Conservation (phyloP, 2,888 invertebrate species). For the Alloscopus bannaensis region DNA sequence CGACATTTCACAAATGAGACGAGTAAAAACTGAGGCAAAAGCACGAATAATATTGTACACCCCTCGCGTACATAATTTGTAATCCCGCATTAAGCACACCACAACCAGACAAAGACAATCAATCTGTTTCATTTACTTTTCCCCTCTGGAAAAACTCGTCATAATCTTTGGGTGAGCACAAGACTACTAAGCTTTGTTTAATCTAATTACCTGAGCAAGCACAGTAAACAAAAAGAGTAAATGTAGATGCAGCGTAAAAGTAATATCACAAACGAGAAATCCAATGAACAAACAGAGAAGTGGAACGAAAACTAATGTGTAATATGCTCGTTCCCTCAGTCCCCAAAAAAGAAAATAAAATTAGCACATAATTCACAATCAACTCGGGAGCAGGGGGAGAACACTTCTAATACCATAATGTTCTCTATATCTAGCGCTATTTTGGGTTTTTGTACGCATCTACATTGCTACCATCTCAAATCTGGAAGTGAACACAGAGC, state of each 20-base stretch:
- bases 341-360: constrained; percentile 40
- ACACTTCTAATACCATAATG: too few species aligned
- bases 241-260: not conserved
- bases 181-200: constrained; percentile 40
- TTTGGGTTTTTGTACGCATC: too few species aligned
- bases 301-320: constrained; percentile 1
- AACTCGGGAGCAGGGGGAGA: constrained; percentile 27
- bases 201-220: constrained; percentile 52
- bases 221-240: constrained; percentile 47
- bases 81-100: too few species aligned
- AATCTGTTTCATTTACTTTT: constrained; percentile 53
- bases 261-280: too few species aligned
- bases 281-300: too few species aligned
- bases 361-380: constrained; percentile 60
- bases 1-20: too few species aligned
- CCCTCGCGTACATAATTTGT: not conserved
- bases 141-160: constrained; percentile 32
- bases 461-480: too few species aligned
- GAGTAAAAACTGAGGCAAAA: too few species aligned
- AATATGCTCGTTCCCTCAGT: not conserved
- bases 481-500: too few species aligned
- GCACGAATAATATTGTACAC: too few species aligned
- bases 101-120: constrained; percentile 48
- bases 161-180: constrained; percentile 10
- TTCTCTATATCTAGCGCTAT: too few species aligned